Base-by-base conservation (phyloP, 2,113 vertebrate genomes). In the Rhea americana region DNA sequence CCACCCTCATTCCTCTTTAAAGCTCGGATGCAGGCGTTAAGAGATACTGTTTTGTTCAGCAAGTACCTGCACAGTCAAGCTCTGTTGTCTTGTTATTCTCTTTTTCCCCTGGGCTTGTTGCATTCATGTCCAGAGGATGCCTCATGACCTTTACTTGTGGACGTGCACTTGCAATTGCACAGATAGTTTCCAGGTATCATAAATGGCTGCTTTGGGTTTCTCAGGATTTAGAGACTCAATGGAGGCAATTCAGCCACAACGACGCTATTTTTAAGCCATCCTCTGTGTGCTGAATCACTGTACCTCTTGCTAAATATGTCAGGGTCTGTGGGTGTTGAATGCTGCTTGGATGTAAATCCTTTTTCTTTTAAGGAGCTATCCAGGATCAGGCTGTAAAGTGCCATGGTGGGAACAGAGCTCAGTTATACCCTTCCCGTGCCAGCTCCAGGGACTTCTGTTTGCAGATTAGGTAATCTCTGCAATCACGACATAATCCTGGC, bases 201-300 rank as follows among this genome's bases (percentile, higher is more conserved):
- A 45, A 58, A 63, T 19, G 14, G 62, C 93, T 94, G 93, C 91
- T 93, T 93, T 67, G 55, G 72, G 45, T 47, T 48, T 89, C 50
- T 88, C 21, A 0, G 67, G 71, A 30, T 43, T 39, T 47, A 76
- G 82, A 93, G 79, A 78, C 65, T 66, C 58, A 43, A 82, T 51
- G 89, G 74, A 93, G 58, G 66, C 86, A 94, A 76, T 56, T 94
- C 87, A 94, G 92, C 82, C 39, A 72, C 89, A 63, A 75, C 11
- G 28, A 79, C 83, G 91, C 96, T 97, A 96, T 97, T 97, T 97
- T 97, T 97, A 97, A 97, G 95, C 94, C 73, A 87, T 94, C 94
- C 66, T 90, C 87, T 85, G 8, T 62, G 85, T 97, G 94, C 96
- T 97, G 97, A 97, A 96, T 97, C 97, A 97, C 79, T 58, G 65